Conservation (phyloP, 2,797 vertebrate genomes). For the Otolemur crassicaudatus region DNA sequence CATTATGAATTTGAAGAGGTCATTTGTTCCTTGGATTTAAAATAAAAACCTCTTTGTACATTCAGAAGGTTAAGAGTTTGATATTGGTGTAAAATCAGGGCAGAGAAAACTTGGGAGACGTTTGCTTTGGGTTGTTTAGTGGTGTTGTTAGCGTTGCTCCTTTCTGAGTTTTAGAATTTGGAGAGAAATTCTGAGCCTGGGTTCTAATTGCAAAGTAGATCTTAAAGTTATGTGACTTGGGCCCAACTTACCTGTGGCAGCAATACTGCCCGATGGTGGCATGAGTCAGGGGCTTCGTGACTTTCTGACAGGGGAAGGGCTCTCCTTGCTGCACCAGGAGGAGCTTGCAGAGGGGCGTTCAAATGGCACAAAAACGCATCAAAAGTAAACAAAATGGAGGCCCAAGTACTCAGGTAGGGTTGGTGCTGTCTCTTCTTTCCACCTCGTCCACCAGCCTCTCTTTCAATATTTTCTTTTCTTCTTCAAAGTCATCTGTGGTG, state of each 20-base stretch:
- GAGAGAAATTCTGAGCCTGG: background rate
- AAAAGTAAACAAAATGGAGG: background rate
- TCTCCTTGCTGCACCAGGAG: accelerated
- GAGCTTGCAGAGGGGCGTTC: background rate
- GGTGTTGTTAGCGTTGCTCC: background rate
- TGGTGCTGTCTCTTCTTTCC: background rate
- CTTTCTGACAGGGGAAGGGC: accelerated
- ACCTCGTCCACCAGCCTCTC: too few species aligned
- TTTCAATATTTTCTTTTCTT: background rate
- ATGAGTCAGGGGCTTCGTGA: background rate
- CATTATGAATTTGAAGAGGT: constrained; percentile 90
- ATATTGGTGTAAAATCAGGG: background rate
- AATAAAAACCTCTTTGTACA: constrained; percentile 84
- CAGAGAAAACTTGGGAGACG: background rate
- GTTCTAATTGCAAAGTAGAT: background rate
- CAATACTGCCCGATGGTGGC: background rate
- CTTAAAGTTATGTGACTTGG: background rate
- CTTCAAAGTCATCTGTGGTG: background rate
- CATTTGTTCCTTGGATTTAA: constrained; percentile 82
- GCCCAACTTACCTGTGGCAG: background rate
- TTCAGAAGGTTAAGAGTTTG: constrained; percentile 71
- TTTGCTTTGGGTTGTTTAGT: background rate
- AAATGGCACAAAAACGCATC: background rate
- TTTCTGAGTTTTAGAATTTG: background rate
- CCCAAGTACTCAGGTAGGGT: background rate